These are phyloP conservation scores for Meta bourneti DNA, from an alignment of 2,888 invertebrate species.

Conservation along the genomic window DNA sequence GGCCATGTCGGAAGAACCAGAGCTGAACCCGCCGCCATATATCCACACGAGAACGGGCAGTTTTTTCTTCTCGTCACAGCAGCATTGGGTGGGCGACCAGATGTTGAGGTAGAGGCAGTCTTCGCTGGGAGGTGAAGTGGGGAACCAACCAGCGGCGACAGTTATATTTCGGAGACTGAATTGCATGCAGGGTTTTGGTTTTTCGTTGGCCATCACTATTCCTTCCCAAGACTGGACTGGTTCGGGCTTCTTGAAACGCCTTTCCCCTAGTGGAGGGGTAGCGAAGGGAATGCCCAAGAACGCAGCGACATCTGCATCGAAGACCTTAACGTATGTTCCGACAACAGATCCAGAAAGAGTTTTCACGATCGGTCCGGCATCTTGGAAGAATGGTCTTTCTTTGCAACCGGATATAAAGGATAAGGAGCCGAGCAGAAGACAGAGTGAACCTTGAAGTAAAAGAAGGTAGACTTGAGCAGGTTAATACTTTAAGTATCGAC, in stretches of 20 bases:
- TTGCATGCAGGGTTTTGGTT: constrained; percentile 70
- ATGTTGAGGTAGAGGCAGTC: constrained; percentile 92
- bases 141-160: constrained; percentile 10
- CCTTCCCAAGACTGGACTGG: constrained; percentile 69
- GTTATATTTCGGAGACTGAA: background rate
- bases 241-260: constrained; percentile 56
- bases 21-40: constrained; percentile 79
- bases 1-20: constrained; percentile 78
- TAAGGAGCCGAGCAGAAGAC: background rate
- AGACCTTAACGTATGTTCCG: constrained; percentile 82
- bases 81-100: constrained; percentile 85
- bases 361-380: constrained; percentile 85
- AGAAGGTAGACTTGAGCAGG: background rate
- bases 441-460: constrained; percentile 13
- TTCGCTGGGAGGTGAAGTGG: constrained; percentile 82
- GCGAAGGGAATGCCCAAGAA: constrained; percentile 76
- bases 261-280: constrained; percentile 55
- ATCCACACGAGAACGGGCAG: constrained; percentile 87
- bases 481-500: too few species aligned
- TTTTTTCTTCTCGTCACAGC: background rate
- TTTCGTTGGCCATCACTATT: constrained; percentile 29
- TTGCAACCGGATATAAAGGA: constrained; percentile 19
- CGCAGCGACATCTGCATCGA: constrained; percentile 60
- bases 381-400: constrained; percentile 17
- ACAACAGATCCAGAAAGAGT: constrained; percentile 88